phyloP scores from a whole-genome alignment of 2,888 invertebrate genomes.

The Macrophya alboannulata region DNA sequence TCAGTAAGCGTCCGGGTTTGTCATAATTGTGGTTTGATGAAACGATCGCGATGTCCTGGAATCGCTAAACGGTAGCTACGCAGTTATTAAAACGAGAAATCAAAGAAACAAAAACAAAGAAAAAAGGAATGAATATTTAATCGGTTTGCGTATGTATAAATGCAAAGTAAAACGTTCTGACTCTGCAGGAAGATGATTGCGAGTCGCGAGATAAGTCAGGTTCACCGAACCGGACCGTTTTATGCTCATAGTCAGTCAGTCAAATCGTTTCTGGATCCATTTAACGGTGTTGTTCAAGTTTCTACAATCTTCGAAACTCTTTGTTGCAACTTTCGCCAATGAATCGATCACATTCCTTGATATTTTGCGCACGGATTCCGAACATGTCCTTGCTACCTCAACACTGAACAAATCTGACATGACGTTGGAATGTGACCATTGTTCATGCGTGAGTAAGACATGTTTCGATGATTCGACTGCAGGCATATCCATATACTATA shows the following conservation, averaged over 20 bases:
- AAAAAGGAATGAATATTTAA: neutral
- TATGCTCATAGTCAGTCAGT: neutral
- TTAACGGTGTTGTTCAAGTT: constrained; percentile 14
- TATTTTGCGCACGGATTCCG: no score
- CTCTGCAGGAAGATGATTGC: neutral
- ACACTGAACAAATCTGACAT: neutral
- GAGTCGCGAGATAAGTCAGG: neutral
- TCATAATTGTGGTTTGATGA: constrained; percentile 6
- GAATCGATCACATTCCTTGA: neutral
- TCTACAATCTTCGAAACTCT: neutral
- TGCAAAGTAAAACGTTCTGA: neutral
- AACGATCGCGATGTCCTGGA: neutral
- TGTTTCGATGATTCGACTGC: neutral
- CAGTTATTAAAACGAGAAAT: neutral
- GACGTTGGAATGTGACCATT: neutral
- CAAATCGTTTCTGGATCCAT: neutral
- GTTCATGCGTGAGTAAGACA: neutral
- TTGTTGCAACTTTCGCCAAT: neutral
- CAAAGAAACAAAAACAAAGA: neutral
- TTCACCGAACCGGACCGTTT: constrained; percentile 1
- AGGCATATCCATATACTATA: neutral
- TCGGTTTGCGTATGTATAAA: neutral
- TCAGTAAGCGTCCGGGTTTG: constrained; percentile 10
- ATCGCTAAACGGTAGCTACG: neutral
- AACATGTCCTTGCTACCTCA: neutral